Conservation (phyloP, 2,888 invertebrate species). For the Tachina grossa region DNA sequence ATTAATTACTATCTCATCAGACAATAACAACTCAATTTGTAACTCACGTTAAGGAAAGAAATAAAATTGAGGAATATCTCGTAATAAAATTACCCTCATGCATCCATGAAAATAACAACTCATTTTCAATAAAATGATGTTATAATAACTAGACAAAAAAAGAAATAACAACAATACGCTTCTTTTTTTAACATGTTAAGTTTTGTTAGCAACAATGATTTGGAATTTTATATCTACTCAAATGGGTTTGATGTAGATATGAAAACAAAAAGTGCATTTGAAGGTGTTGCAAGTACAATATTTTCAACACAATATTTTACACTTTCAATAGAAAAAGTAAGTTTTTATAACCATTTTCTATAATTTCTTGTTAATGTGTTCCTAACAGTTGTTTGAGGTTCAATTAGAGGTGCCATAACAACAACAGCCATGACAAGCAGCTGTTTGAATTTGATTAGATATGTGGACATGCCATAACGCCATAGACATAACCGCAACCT, state of each 20-base stretch:
- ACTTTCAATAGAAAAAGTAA: constrained; percentile 41
- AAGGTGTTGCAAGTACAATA: constrained; percentile 26
- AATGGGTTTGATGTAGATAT: constrained; percentile 43
- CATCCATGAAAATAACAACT: not conserved
- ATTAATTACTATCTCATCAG: not conserved
- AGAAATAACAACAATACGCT: not conserved
- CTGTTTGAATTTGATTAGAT: no score
- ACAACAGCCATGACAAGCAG: no score
- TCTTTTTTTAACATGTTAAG: not conserved
- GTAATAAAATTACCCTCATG: not conserved
- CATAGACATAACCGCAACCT: no score
- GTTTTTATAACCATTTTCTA: not conserved
- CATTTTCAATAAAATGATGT: constrained; percentile 16
- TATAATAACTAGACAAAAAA: constrained; percentile 34
- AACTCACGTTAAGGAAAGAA: not conserved
- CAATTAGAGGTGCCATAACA: no score
- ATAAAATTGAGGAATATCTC: not conserved
- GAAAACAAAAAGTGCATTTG: constrained; percentile 7
- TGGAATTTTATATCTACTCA: constrained; percentile 32
- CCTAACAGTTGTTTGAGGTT: no score
- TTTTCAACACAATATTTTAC: constrained; percentile 49
- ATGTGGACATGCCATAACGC: no score
- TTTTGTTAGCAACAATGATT: constrained; percentile 45
- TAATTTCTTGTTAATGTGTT: no score
- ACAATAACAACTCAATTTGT: constrained; percentile 18